Conservation (phyloP, 2,888 invertebrate genomes). For the Dolichopus griseipennis region DNA sequence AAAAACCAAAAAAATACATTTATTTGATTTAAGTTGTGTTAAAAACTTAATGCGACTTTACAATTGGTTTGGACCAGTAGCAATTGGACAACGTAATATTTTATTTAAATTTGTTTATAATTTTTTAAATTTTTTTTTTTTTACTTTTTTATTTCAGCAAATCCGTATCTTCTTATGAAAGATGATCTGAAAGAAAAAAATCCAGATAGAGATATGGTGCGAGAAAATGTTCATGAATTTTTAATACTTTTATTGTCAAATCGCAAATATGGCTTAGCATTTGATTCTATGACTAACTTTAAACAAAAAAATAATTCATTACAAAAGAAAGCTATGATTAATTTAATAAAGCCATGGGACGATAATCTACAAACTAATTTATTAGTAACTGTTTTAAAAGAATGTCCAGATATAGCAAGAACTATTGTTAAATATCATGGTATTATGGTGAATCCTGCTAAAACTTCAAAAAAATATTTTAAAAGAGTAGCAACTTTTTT, state of each 20-base stretch:
- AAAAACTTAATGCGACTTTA: slow-evolving; percentile 60
- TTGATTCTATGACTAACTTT: slow-evolving; percentile 52
- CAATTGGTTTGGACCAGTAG: slow-evolving; percentile 63
- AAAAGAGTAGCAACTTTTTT: slow-evolving; percentile 29
- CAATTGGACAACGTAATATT: slow-evolving; percentile 29
- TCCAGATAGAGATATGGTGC: slow-evolving; percentile 46
- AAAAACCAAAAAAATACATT: slow-evolving; percentile 63
- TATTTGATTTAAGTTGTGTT: slow-evolving; percentile 60
- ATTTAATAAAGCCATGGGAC: slow-evolving; percentile 60
- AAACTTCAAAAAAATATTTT: slow-evolving; percentile 24
- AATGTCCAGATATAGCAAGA: slow-evolving; percentile 64
- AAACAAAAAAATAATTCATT: slow-evolving; percentile 35
- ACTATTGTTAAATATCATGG: slow-evolving; percentile 52
- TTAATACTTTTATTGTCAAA: slow-evolving; percentile 68
- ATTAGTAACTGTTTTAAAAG: slow-evolving; percentile 53
- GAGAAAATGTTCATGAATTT: slow-evolving; percentile 55
- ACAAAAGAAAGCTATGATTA: slow-evolving; percentile 48
- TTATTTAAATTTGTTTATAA: no score
- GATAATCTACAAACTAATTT: slow-evolving; percentile 55
- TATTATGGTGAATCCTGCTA: slow-evolving; percentile 51
- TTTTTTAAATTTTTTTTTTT: no score
- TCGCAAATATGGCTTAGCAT: slow-evolving; percentile 66
- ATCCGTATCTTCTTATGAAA: slow-evolving; percentile 24
- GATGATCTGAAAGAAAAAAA: not conserved
- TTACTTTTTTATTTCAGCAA: slow-evolving; percentile 20